Conservation (phyloP, 2,797 vertebrate species). For the Lycodopsis pacificus region DNA sequence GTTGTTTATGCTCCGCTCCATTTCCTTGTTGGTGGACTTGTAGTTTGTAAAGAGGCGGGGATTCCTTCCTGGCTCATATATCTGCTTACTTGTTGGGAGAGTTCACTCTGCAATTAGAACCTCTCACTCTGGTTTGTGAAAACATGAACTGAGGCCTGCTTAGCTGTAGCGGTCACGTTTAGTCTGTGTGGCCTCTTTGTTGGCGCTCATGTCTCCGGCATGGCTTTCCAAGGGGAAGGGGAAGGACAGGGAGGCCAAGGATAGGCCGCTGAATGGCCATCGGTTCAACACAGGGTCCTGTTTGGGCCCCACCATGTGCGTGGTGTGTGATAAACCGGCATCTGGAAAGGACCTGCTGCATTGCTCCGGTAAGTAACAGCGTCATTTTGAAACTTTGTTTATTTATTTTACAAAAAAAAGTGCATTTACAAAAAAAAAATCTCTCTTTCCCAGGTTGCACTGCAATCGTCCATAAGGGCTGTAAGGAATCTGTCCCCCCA, state of each 20-base stretch:
- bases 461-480: slow-evolving; percentile 89
- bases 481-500: slow-evolving; percentile 87
- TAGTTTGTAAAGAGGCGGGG: slow-evolving; percentile 40
- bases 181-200: slow-evolving; percentile 15
- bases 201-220: slow-evolving; percentile 59
- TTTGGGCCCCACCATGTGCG: slow-evolving; percentile 87
- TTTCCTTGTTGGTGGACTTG: slow-evolving; percentile 53
- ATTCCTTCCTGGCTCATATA: slow-evolving; percentile 27
- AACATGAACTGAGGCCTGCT: neutral
- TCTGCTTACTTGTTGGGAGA: slow-evolving; percentile 15
- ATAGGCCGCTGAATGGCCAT: slow-evolving; percentile 87
- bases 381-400: neutral
- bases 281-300: slow-evolving; percentile 89
- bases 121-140: neutral
- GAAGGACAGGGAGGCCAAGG: slow-evolving; percentile 90
- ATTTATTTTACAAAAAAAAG: neutral
- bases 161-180: neutral
- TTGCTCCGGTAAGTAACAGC: slow-evolving; percentile 88
- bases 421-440: neutral
- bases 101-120: slow-evolving; percentile 41
- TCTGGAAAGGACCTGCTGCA: slow-evolving; percentile 92
- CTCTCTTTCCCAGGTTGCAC: slow-evolving; percentile 87
- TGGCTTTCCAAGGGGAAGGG: slow-evolving; percentile 86
- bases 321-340: slow-evolving; percentile 90
- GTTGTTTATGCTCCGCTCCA: slow-evolving; percentile 53